A percentile compares a stretch with the other conserved stretches of the same genome.
Conservation (phyloP, 2,797 vertebrate species). For the Anolis apletophallus region DNA sequence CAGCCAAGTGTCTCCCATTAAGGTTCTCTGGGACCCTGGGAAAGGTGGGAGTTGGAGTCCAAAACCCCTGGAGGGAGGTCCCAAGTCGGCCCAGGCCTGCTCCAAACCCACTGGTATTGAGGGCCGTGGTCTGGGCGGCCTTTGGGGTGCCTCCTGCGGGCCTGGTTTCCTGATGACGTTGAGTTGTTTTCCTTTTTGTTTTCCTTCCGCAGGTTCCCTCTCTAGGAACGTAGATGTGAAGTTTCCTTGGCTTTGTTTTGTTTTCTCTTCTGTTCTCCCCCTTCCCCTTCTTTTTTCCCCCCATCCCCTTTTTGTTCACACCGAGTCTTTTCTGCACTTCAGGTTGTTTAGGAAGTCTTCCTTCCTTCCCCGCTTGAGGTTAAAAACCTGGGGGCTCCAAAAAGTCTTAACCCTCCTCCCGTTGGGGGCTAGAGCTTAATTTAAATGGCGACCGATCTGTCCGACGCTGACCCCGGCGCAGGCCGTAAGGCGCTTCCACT, state of each 20-base stretch:
- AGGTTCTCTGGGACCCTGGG: no score
- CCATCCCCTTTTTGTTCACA: conserved; percentile 66
- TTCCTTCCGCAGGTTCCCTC: no score
- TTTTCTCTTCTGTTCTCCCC: conserved; percentile 30
- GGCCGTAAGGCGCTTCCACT: conserved; percentile 83
- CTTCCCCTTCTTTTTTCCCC: background rate
- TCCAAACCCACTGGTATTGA: no score
- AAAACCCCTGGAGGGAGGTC: no score
- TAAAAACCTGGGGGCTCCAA: conserved; percentile 82
- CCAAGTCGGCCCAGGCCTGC: no score
- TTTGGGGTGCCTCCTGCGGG: no score
- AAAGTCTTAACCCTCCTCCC: conserved; percentile 77
- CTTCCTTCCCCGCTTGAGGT: conserved; percentile 79
- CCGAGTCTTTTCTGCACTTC: conserved; percentile 82
- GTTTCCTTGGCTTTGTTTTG: background rate
- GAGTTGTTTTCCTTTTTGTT: no score
- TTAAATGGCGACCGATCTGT: conserved; percentile 83
- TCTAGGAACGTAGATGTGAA: conserved; percentile 21
- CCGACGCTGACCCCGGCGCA: conserved; percentile 80
- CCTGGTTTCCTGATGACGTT: no score
- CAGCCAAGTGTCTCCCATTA: no score
- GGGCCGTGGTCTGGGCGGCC: no score
- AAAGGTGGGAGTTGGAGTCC: no score
- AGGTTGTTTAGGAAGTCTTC: conserved; percentile 81
- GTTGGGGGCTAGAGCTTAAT: conserved; percentile 79